A percentile compares a stretch with the other conserved stretches of the same genome.
phyloP scores from a whole-genome alignment of 2,113 vertebrate species.

The Bubalus kerabau region DNA sequence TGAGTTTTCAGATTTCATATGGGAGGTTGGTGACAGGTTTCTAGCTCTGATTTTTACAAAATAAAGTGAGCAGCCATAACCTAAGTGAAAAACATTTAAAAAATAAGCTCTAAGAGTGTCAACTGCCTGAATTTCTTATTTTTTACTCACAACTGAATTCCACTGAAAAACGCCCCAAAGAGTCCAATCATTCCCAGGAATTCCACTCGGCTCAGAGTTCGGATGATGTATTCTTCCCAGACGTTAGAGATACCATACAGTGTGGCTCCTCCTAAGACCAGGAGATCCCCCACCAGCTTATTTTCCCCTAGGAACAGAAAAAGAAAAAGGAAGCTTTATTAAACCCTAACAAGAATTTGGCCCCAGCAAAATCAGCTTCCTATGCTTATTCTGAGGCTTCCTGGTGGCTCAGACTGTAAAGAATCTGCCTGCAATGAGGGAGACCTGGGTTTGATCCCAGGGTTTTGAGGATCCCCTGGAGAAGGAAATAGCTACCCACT shows the following conservation, averaged over 20 bases:
- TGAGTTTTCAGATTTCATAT: not conserved
- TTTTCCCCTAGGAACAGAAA: constrained; percentile 86
- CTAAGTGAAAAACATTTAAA: not conserved
- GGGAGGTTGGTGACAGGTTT: not conserved
- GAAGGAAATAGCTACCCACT: not conserved
- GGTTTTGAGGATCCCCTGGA: not conserved
- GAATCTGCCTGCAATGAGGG: not conserved
- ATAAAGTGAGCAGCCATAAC: not conserved
- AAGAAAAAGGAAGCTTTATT: constrained; percentile 8
- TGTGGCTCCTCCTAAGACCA: constrained; percentile 92
- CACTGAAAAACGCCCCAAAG: constrained; percentile 97
- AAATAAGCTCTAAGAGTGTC: not conserved
- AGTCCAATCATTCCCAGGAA: constrained; percentile 97
- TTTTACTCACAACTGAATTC: constrained; percentile 94
- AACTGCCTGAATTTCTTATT: not conserved
- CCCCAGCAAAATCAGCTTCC: not conserved
- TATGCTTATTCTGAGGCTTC: not conserved
- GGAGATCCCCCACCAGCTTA: constrained; percentile 92
- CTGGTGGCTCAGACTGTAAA: not conserved
- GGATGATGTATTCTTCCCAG: constrained; percentile 95
- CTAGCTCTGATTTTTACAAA: constrained; percentile 8
- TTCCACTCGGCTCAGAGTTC: constrained; percentile 93
- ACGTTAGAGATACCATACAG: constrained; percentile 93
- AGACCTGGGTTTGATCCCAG: not conserved
- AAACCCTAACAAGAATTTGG: not conserved